Evolutionary conservation across 2,888 invertebrate genomes (phyloP).

Genomic region (Melipona bicolor): DNA sequence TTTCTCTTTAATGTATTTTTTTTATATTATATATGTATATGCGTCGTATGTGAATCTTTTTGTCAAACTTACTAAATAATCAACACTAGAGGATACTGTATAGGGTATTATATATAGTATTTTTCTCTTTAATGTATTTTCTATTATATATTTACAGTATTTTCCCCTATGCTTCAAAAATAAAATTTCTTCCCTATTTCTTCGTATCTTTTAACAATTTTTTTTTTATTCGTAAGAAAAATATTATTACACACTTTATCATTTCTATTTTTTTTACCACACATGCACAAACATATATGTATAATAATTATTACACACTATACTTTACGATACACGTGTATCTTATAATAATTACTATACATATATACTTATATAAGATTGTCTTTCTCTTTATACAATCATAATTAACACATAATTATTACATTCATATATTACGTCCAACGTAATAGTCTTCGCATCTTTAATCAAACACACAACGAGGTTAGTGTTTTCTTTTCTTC

Average conservation of each 20-base stretch:
- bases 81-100: no score
- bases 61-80: not conserved
- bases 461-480: slow-evolving; percentile 1
- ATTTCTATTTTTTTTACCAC: no score
- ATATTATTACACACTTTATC: not conserved
- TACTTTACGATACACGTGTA: not conserved
- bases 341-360: not conserved
- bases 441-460: slow-evolving; percentile 24
- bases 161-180: no score
- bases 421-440: not conserved
- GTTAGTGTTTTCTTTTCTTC: slow-evolving; percentile 46
- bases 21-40: not conserved
- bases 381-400: no score
- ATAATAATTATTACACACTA: not conserved
- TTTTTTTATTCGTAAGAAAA: not conserved
- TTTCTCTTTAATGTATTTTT: no score
- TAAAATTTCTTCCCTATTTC: no score
- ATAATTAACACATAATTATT: not conserved
- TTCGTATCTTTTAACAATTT: not conserved
- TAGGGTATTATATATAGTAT: no score
- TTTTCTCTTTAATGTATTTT: no score
- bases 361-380: not conserved
- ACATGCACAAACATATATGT: not conserved
- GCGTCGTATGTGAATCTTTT: not conserved
- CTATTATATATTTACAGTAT: no score